These are phyloP conservation scores for Mellilla xanthometata DNA, from an alignment of 2,888 invertebrate genomes.

Conservation along the genomic window DNA sequence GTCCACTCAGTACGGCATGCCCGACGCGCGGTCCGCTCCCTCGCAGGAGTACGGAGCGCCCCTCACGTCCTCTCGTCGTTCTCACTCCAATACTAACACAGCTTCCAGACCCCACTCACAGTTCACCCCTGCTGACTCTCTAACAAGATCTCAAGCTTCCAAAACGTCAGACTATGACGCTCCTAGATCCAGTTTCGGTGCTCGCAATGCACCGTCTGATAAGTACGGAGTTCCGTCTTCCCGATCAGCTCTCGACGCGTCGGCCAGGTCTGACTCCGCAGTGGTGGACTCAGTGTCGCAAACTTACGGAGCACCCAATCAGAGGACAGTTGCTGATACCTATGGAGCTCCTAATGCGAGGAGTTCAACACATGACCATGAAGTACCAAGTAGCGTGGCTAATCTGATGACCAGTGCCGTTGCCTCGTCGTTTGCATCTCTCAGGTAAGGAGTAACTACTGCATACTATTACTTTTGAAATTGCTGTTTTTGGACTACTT, in stretches of 20 bases:
- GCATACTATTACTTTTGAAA: too few relatives aligned
- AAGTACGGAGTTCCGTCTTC: conserved; percentile 11
- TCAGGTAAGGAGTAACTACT: too few relatives aligned
- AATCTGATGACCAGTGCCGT: conserved; percentile 57
- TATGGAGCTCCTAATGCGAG: conserved; percentile 62
- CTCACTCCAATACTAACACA: conserved; percentile 1
- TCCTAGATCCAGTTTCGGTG: too few relatives aligned
- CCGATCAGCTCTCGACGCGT: conserved; percentile 11
- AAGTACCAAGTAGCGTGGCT: conserved; percentile 54
- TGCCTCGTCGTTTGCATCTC: conserved; percentile 54
- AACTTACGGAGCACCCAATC: conserved; percentile 42
- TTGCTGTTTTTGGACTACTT: too few relatives aligned
- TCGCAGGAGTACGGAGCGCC: conserved; percentile 55
- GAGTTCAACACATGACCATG: conserved; percentile 65
- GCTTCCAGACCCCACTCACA: neutral
- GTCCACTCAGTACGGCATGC: conserved; percentile 27
- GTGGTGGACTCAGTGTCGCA: conserved; percentile 46
- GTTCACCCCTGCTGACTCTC: neutral
- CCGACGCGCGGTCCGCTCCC: conserved; percentile 25
- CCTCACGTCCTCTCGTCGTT: conserved; percentile 6
- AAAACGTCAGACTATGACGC: too few relatives aligned
- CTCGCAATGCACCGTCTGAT: conserved; percentile 10
- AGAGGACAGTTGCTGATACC: conserved; percentile 49
- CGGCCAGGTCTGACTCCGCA: conserved; percentile 41
- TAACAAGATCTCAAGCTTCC: too few relatives aligned